Base-by-base conservation (phyloP, 2,113 vertebrate genomes). In the Platysternon megacephalum region DNA sequence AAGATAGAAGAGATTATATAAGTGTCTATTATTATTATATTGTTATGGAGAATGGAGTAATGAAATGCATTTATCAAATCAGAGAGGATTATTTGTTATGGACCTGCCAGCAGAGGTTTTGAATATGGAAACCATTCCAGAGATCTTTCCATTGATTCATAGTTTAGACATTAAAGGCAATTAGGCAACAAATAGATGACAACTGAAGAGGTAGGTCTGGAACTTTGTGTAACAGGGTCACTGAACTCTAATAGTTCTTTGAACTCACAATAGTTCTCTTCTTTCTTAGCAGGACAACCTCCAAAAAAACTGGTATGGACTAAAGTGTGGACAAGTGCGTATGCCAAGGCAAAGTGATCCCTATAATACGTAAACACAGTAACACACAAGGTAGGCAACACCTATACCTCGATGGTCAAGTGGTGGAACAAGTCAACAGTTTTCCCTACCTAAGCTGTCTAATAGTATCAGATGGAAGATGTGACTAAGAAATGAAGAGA, bases 1-100 rank as follows among this genome's bases (percentile, higher is more conserved):
- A 46, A 28, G 11, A 39, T n/a, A 0, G 1, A 90, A 83, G 58
- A 3, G 35, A 14, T 22, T 78, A 44, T 1, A 0, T 0, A 85
- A 89, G 19, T 2, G 13, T 61, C 6, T 32, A 32, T 32, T 61
- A 29, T 55, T 55, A 28, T 61, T 32, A 32, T 28, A 65, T 35
- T 35, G 61, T 35, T 65, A 35, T 65, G 32, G 61, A 65, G 61
- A 65, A 17, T 65, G 14, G 14, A 32, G 32, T 65, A 65, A 35
- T 65, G 16, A 65, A 35, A 65, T 65, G 61, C 61, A 65, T 65
- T 65, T 35, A 65, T 35, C 61, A 35, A 16, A 32, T 35, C 32
- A 32, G 16, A 35, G 32, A 65, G 61, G 61, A 65, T 65, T 65
- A 65, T 35, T 65, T 65, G 61, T 35, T 65, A 65, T 65, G 61